Evolutionary conservation across 1,140 invertebrate species (phyloP).

Genomic region (Pygmarrhopalites habei): DNA sequence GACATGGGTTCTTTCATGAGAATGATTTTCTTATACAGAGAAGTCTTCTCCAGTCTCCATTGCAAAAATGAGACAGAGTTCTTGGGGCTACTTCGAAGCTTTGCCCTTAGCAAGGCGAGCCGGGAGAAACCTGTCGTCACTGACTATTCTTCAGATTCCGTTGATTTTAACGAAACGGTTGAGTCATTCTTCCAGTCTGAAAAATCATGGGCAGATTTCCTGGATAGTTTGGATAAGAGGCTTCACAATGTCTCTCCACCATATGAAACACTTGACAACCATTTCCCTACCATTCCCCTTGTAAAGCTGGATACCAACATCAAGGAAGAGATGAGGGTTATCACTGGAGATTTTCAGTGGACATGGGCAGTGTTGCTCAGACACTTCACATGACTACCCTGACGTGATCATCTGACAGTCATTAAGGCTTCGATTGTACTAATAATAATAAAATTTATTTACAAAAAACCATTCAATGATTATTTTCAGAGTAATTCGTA

Average conservation of each 20-base stretch:
- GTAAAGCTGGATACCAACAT: constrained; percentile 3
- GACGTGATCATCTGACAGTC: constrained; percentile 33
- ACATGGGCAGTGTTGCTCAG: constrained; percentile 31
- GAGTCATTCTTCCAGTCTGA: constrained; percentile 23
- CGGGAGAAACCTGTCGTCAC: no score
- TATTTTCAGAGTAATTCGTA: background rate
- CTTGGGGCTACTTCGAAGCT: background rate
- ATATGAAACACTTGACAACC: background rate
- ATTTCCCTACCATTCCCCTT: background rate
- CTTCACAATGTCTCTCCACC: background rate
- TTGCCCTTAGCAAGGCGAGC: background rate
- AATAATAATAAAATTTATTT: constrained; percentile 7
- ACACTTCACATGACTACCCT: constrained; percentile 37
- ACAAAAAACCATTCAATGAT: background rate
- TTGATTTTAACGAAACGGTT: constrained; percentile 16
- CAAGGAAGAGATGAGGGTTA: background rate
- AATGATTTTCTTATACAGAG: background rate
- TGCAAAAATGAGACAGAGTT: background rate
- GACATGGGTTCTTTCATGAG: background rate
- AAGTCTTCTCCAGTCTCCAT: background rate
- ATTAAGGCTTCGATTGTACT: constrained; percentile 1
- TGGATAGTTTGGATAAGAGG: constrained; percentile 13
- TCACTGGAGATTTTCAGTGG: background rate
- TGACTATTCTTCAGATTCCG: background rate
- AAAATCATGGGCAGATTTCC: constrained; percentile 16